Evolutionary conservation across 2,888 invertebrate species (phyloP).

Genomic region (Plebejus argus): DNA sequence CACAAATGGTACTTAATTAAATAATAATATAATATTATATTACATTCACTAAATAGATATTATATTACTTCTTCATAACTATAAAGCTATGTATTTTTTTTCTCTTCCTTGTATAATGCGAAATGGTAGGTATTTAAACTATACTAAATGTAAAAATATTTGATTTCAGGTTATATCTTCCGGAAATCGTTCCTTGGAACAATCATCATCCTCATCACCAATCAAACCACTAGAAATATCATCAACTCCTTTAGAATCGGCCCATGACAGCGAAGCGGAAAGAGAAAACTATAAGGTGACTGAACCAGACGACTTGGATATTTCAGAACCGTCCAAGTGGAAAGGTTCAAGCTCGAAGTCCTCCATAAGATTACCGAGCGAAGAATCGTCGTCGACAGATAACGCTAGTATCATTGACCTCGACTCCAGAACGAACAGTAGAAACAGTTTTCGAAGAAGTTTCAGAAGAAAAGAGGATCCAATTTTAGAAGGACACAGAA

Average conservation of each 20-base stretch:
- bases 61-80: background rate
- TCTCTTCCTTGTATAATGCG: background rate
- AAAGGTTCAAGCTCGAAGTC: slow-evolving; percentile 83
- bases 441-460: slow-evolving; percentile 59
- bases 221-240: slow-evolving; percentile 71
- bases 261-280: slow-evolving; percentile 58
- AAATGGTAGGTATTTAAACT: background rate
- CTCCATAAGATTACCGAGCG: slow-evolving; percentile 85
- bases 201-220: slow-evolving; percentile 59
- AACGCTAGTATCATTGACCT: slow-evolving; percentile 73
- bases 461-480: slow-evolving; percentile 47
- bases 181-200: slow-evolving; percentile 64
- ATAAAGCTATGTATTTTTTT: background rate
- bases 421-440: slow-evolving; percentile 57
- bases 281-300: slow-evolving; percentile 72
- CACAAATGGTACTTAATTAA: background rate
- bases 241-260: slow-evolving; percentile 64
- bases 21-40: background rate
- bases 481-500: slow-evolving; percentile 46
- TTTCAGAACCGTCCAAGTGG: slow-evolving; percentile 83
- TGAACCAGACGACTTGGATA: slow-evolving; percentile 79
- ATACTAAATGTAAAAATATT: background rate
- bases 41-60: background rate
- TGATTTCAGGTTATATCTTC: slow-evolving; percentile 71
- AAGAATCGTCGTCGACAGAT: slow-evolving; percentile 73